Evolutionary conservation across 2,888 invertebrate species (phyloP), one percentile per base, ranked within the genome.

Genomic region (Netelia fuscicornis): DNA sequence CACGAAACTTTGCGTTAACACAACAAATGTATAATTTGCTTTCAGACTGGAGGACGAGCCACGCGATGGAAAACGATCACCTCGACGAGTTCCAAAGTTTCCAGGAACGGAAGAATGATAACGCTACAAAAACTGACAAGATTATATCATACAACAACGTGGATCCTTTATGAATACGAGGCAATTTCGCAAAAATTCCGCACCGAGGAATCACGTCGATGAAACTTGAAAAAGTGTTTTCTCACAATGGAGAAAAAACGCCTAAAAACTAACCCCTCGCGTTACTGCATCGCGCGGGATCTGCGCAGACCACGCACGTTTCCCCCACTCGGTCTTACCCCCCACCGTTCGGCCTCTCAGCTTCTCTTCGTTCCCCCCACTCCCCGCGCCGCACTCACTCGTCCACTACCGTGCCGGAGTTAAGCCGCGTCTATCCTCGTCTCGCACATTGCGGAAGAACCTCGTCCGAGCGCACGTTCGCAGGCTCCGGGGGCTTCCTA

Each of bases 371-470:
- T 20, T 58, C 48, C 58, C 20, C 58, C 58, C 58, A 8, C 58
- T 6, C 20, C 20, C 58, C 20, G 58, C 58, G 58, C 17, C 20
- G 5, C 56, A 6, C 56, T 3, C 17, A 56, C 56, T 30, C 20
- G 9, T 56, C 17, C 56, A 9, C 17, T 17, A 6, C 17, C 48
- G 48, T 11, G 13, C 48, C 23, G 64, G 37, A 37, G 37, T 37
- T 37, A 56, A 54, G 58, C 75, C 84, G 76, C 86, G 82, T 85
- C 85, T 52, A 54, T 74, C 76, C 71, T 65, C 25, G 70, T 71
- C 86, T 74, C 77, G 79, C 77, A 62, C 74, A 84, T 80, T 65
- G 13, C 11, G 13, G 48, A 13, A 48, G 48, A 48, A 13, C 48
- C 58, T 13, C 74, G 67, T 67, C 11, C n/a, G n/a, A 9, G 48